These are phyloP conservation scores for Hermodice carunculata DNA, from an alignment of 2,888 invertebrate species.

Conservation along the genomic window DNA sequence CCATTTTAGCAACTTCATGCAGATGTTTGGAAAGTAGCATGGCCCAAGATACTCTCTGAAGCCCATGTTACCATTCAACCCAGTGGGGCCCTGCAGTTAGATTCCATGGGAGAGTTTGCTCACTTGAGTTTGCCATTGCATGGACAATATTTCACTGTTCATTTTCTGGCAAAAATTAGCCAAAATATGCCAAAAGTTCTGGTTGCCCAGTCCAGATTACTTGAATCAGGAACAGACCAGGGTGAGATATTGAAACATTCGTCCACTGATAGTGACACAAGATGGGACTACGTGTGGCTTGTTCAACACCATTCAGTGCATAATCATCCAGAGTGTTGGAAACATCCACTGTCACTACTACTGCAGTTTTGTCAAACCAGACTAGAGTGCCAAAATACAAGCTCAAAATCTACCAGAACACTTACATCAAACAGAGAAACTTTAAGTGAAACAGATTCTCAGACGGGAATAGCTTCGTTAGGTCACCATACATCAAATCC, in stretches of 20 bases:
- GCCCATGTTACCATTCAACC: constrained; percentile 43
- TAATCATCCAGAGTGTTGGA: constrained; percentile 54
- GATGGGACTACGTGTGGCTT: constrained; percentile 55
- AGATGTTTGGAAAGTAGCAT: constrained; percentile 49
- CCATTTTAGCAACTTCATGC: constrained; percentile 60
- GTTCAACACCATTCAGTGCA: constrained; percentile 56
- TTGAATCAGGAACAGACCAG: no score
- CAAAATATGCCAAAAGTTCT: no score
- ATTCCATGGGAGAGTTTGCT: constrained; percentile 47
- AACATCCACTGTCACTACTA: constrained; percentile 49
- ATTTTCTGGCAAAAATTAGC: constrained; percentile 56
- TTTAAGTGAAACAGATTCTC: no score
- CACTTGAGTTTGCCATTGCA: constrained; percentile 59
- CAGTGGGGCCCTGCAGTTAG: constrained; percentile 48
- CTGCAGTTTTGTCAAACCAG: not conserved
- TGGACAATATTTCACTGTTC: constrained; percentile 57
- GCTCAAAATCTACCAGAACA: no score
- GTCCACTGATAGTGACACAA: no score
- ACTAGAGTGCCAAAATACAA: no score
- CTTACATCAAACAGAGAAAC: no score
- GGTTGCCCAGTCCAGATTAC: no score
- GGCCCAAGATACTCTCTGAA: constrained; percentile 46
- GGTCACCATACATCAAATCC: no score
- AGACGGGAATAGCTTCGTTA: no score
- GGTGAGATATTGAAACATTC: no score